These are phyloP conservation scores for Perccottus glenii DNA, from an alignment of 2,113 vertebrate species.

Conservation along the genomic window DNA sequence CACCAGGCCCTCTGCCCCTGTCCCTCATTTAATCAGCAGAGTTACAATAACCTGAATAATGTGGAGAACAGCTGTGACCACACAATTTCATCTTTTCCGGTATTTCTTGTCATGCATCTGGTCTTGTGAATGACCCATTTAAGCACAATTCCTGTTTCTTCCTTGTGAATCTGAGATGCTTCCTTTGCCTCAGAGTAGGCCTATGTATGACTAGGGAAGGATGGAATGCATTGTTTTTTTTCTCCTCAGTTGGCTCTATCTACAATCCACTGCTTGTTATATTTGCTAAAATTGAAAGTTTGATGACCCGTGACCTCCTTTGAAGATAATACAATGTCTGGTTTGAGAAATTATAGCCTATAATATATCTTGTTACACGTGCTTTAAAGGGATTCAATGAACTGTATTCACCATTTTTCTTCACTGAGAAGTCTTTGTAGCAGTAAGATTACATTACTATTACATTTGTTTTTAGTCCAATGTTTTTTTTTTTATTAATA, in stretches of 20 bases:
- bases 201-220: conserved; percentile 29
- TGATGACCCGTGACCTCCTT: background rate
- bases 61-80: conserved; percentile 45
- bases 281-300: conserved; percentile 1
- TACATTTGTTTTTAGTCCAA: background rate
- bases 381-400: background rate
- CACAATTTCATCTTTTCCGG: conserved; percentile 47
- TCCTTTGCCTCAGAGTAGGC: conserved; percentile 43
- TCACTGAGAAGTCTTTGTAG: no score
- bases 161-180: conserved; percentile 24
- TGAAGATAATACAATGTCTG: conserved; percentile 1
- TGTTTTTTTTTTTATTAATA: background rate
- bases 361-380: background rate
- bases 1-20: background rate
- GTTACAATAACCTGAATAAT: conserved; percentile 53
- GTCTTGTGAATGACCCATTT: conserved; percentile 72
- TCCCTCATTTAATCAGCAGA: conserved; percentile 32
- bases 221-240: conserved; percentile 37
- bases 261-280: conserved; percentile 1
- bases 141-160: conserved; percentile 51
- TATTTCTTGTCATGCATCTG: conserved; percentile 55
- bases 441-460: no score
- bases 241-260: background rate
- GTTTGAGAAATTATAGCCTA: background rate
- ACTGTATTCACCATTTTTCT: no score